Percentiles rank a stretch among this genome's conserved stretches.
phyloP scores from a whole-genome alignment of 1,140 invertebrate species.

The Ceratoteleas bidentatus region DNA sequence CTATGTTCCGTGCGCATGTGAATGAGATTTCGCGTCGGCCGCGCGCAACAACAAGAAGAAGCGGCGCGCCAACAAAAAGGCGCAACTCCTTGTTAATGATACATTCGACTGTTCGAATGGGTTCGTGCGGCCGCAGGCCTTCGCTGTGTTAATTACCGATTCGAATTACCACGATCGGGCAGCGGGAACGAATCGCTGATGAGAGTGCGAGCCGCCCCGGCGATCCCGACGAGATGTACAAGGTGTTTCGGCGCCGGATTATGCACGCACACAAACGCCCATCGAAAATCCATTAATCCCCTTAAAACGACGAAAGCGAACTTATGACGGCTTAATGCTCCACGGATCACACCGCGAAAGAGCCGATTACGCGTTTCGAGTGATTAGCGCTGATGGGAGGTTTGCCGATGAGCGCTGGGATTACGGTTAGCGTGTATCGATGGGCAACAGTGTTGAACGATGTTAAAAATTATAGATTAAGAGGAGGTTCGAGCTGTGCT shows the following conservation, averaged over 20 bases:
- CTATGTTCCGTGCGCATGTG: constrained; percentile 66
- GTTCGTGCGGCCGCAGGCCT: constrained; percentile 49
- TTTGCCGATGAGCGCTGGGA: too few relatives aligned
- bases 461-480: too few relatives aligned
- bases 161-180: constrained; percentile 67
- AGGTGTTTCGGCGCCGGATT: constrained; percentile 24
- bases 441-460: too few relatives aligned
- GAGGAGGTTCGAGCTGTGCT: too few relatives aligned
- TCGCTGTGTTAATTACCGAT: constrained; percentile 70
- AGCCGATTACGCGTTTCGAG: constrained; percentile 23
- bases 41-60: constrained; percentile 27
- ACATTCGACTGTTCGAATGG: constrained; percentile 64
- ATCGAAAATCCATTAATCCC: constrained; percentile 40
- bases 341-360: constrained; percentile 10
- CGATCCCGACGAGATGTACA: constrained; percentile 40
- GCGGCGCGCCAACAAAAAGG: constrained; percentile 34
- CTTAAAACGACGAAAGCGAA: constrained; percentile 29
- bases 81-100: constrained; percentile 69
- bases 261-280: not conserved
- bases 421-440: too few relatives aligned
- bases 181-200: constrained; percentile 74
- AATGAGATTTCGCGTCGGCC: constrained; percentile 59
- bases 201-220: constrained; percentile 53
- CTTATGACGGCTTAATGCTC: constrained; percentile 36
- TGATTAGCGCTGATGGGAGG: constrained; percentile 1